These are phyloP conservation scores for Engraulis encrasicolus DNA, from an alignment of 2,113 vertebrate genomes.

Conservation along the genomic window DNA sequence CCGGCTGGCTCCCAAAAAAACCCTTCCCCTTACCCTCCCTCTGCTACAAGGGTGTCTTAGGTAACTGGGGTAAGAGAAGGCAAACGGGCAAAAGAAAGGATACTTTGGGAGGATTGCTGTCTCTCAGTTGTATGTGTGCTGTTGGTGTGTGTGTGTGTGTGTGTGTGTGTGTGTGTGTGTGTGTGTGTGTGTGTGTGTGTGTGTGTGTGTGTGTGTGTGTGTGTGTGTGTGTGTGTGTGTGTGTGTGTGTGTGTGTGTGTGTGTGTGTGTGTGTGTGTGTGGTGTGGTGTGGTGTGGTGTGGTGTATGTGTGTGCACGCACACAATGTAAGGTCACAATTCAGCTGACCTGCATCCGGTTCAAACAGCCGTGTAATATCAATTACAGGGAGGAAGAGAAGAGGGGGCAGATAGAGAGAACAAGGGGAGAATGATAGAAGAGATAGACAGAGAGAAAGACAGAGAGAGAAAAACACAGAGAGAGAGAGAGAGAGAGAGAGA, in stretches of 20 bases:
- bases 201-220: neutral
- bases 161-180: neutral
- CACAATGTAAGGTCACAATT: neutral
- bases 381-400: neutral
- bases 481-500: neutral
- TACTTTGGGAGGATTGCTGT: too few species aligned
- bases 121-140: too few species aligned
- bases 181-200: neutral
- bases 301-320: neutral
- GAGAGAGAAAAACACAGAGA: neutral
- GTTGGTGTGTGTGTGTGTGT: neutral
- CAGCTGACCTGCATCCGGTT: conserved; percentile 18
- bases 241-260: neutral
- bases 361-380: neutral
- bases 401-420: neutral
- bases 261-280: neutral
- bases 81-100: conserved; percentile 14
- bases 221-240: neutral
- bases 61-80: conserved; percentile 34
- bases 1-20: conserved; percentile 15
- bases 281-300: too few species aligned
- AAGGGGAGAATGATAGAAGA: neutral
- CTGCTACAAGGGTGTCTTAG: conserved; percentile 24
- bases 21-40: neutral
- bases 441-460: neutral